These are phyloP conservation scores for Nasonovia ribisnigri DNA, from an alignment of 2,888 invertebrate genomes.

Conservation along the genomic window DNA sequence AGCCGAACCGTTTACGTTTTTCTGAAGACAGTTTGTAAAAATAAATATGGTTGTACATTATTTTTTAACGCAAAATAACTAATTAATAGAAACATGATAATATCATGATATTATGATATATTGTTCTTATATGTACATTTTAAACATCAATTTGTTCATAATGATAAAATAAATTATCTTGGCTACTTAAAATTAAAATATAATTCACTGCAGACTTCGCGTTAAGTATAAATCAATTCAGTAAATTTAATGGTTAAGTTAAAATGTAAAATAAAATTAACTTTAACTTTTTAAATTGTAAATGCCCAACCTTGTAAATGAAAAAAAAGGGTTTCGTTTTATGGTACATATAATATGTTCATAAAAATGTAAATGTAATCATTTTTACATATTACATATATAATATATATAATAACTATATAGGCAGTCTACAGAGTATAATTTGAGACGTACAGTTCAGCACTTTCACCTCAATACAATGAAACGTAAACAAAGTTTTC, in stretches of 20 bases:
- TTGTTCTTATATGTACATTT: no score
- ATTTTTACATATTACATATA: not conserved
- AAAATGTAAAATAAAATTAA: not conserved
- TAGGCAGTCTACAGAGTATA: not conserved
- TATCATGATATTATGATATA: no score
- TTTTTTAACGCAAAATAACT: not conserved
- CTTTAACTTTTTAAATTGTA: not conserved
- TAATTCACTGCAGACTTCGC: not conserved
- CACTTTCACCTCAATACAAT: not conserved
- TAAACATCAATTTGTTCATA: not conserved
- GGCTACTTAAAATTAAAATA: not conserved
- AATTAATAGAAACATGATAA: no score
- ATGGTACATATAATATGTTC: no score
- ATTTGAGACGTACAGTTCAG: not conserved
- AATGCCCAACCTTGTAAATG: not conserved
- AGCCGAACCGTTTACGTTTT: no score
- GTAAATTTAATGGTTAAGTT: not conserved
- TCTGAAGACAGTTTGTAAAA: no score
- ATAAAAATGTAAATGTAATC: no score
- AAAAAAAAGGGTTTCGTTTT: not conserved
- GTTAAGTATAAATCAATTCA: not conserved
- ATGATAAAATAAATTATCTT: not conserved
- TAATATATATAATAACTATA: no score
- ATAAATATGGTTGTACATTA: no score
- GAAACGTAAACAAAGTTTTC: not conserved